A percentile compares a stretch with the other conserved stretches of the same genome.
phyloP scores from a whole-genome alignment of 2,888 invertebrate species.

The Ptychoptera contaminata region DNA sequence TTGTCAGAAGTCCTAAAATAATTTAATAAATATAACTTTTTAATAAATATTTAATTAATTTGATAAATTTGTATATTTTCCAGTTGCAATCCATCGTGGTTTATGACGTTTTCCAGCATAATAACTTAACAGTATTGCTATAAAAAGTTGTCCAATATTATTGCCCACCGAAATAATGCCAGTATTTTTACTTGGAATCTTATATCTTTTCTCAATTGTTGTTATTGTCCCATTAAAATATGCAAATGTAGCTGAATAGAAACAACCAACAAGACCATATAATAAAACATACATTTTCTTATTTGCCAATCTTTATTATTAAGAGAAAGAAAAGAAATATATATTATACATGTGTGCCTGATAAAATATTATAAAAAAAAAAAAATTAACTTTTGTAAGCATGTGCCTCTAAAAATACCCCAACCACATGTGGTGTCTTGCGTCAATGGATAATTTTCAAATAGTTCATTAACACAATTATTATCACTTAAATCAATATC shows the following conservation, averaged over 20 bases:
- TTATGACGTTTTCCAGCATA: conserved; percentile 37
- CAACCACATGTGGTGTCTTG: conserved; percentile 41
- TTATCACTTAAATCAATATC: too few relatives aligned
- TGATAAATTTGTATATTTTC: conserved; percentile 19
- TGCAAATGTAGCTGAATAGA: conserved; percentile 39
- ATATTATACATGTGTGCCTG: background rate
- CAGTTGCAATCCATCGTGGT: conserved; percentile 37
- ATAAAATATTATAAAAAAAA: background rate
- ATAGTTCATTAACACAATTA: conserved; percentile 22
- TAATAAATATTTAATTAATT: too few relatives aligned
- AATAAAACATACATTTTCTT: conserved; percentile 40
- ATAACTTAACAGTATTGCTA: conserved; percentile 34
- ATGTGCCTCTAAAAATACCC: conserved; percentile 34
- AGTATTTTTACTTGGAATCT: conserved; percentile 36
- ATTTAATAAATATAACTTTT: too few relatives aligned
- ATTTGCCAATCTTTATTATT: conserved; percentile 31
- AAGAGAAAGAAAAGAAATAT: background rate
- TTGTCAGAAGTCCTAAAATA: too few relatives aligned
- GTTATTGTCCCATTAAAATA: conserved; percentile 38
- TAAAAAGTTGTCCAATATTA: conserved; percentile 37
- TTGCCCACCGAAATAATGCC: conserved; percentile 40
- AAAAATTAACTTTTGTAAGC: conserved; percentile 29
- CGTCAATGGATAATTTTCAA: conserved; percentile 28
- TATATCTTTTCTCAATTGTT: conserved; percentile 37
- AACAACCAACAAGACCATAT: conserved; percentile 42